These are phyloP conservation scores for Tipula confusa DNA, from an alignment of 2,888 invertebrate species.

Conservation along the genomic window DNA sequence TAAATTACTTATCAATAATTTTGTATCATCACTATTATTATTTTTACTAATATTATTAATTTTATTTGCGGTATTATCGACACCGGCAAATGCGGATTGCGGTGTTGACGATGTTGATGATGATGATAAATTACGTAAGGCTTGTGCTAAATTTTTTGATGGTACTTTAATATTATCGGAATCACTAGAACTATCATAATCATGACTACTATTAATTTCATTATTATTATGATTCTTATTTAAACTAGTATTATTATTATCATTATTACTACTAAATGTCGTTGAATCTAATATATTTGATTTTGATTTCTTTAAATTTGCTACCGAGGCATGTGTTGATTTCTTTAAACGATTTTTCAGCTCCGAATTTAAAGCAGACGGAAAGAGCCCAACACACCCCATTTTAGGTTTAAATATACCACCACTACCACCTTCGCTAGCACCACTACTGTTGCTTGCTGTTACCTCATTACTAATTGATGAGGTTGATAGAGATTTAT, in stretches of 20 bases:
- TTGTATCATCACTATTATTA: constrained; percentile 45
- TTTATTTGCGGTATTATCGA: neutral
- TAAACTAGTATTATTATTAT: constrained; percentile 13
- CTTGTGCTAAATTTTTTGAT: constrained; percentile 44
- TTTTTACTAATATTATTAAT: constrained; percentile 33
- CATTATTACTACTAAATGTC: constrained; percentile 33
- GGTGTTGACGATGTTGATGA: constrained; percentile 40
- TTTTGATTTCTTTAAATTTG: constrained; percentile 45
- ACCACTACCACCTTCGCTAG: constrained; percentile 37
- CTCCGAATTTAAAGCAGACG: constrained; percentile 47
- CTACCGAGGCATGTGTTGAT: constrained; percentile 47
- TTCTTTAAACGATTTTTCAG: constrained; percentile 47
- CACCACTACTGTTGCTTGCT: constrained; percentile 34
- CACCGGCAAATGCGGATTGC: constrained; percentile 32
- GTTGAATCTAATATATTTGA: constrained; percentile 27
- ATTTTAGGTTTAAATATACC: constrained; percentile 46
- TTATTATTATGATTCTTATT: constrained; percentile 30
- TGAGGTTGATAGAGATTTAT: constrained; percentile 29
- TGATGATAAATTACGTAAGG: constrained; percentile 44
- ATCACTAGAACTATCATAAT: constrained; percentile 33
- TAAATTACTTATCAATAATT: constrained; percentile 46
- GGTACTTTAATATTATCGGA: constrained; percentile 39
- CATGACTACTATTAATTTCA: constrained; percentile 35
- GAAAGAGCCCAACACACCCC: constrained; percentile 45
- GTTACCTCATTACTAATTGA: constrained; percentile 34